These are phyloP conservation scores for Phyllotis vaccarum DNA, from an alignment of 2,797 vertebrate species.

Conservation along the genomic window DNA sequence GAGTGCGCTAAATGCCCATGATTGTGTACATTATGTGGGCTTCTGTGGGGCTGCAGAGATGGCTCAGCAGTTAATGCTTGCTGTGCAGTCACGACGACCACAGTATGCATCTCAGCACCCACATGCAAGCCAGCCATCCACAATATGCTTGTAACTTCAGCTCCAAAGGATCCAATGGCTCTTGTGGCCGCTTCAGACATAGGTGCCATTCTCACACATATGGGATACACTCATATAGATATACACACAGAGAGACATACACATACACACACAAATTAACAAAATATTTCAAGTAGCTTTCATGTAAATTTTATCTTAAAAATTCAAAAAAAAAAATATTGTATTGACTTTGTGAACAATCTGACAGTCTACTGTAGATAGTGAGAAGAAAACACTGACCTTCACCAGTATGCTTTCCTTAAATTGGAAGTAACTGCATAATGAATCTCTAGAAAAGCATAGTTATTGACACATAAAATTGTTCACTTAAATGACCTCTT, in stretches of 20 bases:
- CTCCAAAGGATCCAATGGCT: neutral
- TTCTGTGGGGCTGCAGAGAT: neutral
- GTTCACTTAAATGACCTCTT: neutral
- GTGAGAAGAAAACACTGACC: neutral
- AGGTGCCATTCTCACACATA: neutral
- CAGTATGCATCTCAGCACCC: neutral
- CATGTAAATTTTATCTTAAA: constrained; percentile 49
- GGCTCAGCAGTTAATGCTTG: neutral
- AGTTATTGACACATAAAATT: constrained; percentile 37
- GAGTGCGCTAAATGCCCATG: neutral
- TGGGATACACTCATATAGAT: neutral
- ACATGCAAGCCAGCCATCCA: neutral
- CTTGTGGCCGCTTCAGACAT: neutral
- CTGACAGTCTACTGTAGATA: neutral
- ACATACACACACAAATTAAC: neutral
- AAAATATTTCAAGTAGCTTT: neutral
- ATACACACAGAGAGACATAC: neutral
- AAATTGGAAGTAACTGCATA: neutral
- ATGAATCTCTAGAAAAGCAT: constrained; percentile 29
- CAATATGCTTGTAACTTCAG: neutral
- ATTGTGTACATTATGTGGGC: constrained; percentile 11
- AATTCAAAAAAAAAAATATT: constrained; percentile 53
- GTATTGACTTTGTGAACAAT: constrained; percentile 47
- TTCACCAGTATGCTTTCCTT: constrained; percentile 33
- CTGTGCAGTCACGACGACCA: neutral